Conservation (phyloP, 2,113 vertebrate species). For the Semicossyphus pulcher region DNA sequence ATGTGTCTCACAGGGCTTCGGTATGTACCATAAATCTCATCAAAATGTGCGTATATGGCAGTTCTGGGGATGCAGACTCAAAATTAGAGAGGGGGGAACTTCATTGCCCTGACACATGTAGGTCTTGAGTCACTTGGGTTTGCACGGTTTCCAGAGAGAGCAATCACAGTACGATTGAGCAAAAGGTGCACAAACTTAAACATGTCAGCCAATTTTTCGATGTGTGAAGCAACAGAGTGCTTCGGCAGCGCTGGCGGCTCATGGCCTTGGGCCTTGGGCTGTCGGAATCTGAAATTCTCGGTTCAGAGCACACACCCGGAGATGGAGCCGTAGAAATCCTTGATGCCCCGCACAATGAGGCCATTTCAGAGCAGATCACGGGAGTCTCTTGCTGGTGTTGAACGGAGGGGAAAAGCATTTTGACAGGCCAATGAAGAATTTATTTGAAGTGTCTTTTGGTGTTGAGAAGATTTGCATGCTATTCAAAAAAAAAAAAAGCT, state of each 20-base stretch:
- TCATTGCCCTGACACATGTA: conserved; percentile 80
- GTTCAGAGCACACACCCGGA: conserved; percentile 77
- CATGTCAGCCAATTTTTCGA: conserved; percentile 79
- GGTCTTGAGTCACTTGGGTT: conserved; percentile 72
- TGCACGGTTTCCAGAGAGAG: conserved; percentile 52
- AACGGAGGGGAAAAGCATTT: conserved; percentile 78
- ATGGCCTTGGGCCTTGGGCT: conserved; percentile 74
- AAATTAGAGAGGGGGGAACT: conserved; percentile 53
- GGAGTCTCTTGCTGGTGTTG: conserved; percentile 74
- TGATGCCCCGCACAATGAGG: conserved; percentile 77
- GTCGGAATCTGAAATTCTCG: conserved; percentile 82
- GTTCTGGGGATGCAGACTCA: conserved; percentile 49
- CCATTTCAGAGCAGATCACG: conserved; percentile 77
- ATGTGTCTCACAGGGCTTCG: conserved; percentile 54
- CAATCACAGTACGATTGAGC: conserved; percentile 64
- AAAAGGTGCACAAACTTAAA: conserved; percentile 79
- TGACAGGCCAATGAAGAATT: conserved; percentile 84
- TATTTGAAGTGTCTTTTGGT: conserved; percentile 81
- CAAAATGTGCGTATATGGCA: conserved; percentile 66
- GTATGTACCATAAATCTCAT: conserved; percentile 62
- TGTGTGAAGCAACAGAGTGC: conserved; percentile 80
- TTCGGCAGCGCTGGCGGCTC: conserved; percentile 69
- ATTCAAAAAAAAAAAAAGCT: conserved; percentile 65
- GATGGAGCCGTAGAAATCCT: conserved; percentile 71
- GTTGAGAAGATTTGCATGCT: conserved; percentile 76